Conservation (phyloP, 2,113 vertebrate genomes). For the western clawed frog (Xenopus tropicalis) region DNA sequence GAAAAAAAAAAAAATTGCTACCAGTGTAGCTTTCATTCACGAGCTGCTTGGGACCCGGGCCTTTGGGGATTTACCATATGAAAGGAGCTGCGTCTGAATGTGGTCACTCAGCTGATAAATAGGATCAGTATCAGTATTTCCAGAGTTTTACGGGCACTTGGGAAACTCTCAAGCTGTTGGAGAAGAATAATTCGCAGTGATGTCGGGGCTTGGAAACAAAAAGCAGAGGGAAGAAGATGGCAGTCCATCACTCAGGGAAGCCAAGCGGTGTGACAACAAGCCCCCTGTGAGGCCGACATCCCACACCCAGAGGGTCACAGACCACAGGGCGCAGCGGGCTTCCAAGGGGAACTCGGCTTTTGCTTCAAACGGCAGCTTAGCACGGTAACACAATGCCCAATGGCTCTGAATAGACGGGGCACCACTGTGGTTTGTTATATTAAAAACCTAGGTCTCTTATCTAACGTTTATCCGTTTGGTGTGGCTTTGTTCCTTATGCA, state of each 20-base stretch:
- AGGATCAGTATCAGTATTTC: slow-evolving; percentile 74
- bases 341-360: not conserved
- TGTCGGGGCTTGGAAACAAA: slow-evolving; percentile 63
- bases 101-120: slow-evolving; percentile 78
- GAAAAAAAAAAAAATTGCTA: slow-evolving; percentile 44
- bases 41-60: slow-evolving; percentile 62
- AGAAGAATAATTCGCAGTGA: slow-evolving; percentile 67
- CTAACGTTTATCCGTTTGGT: too few relatives aligned
- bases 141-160: slow-evolving; percentile 68
- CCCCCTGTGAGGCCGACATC: slow-evolving; percentile 46
- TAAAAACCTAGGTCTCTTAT: too few relatives aligned
- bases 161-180: slow-evolving; percentile 65
- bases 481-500: too few relatives aligned
- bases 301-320: slow-evolving; percentile 24
- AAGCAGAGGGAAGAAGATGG: slow-evolving; percentile 54
- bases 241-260: slow-evolving; percentile 59
- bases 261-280: slow-evolving; percentile 49
- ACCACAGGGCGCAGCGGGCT: not conserved
- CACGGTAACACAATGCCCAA: too few relatives aligned
- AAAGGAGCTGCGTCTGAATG: slow-evolving; percentile 75
- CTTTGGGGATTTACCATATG: slow-evolving; percentile 74
- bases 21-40: slow-evolving; percentile 57
- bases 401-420: too few relatives aligned
- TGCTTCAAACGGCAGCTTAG: too few relatives aligned
- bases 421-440: too few relatives aligned